phyloP scores from a whole-genome alignment of 1,140 invertebrate species.

The Arctopsyche grandis region DNA sequence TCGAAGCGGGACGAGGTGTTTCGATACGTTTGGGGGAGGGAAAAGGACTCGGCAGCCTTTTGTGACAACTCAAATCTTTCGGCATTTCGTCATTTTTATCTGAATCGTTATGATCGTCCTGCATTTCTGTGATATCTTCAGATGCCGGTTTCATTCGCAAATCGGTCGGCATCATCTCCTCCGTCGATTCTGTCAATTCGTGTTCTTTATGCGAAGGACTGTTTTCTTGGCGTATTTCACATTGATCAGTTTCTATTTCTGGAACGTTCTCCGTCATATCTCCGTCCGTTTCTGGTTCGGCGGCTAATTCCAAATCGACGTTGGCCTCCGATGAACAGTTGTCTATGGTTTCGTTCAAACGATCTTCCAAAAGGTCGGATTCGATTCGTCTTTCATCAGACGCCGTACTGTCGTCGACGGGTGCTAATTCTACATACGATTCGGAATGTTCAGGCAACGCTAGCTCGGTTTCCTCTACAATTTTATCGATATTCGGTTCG shows the following conservation, averaged over 20 bases:
- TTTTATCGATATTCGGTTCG: constrained; percentile 53
- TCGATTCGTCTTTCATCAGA: neutral
- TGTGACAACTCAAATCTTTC: constrained; percentile 68
- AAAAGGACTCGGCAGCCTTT: constrained; percentile 61
- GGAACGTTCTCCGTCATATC: neutral
- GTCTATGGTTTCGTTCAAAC: constrained; percentile 31
- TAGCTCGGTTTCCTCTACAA: constrained; percentile 53
- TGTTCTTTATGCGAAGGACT: constrained; percentile 55
- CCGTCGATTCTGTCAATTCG: constrained; percentile 50
- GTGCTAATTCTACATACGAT: neutral
- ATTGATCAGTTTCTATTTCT: constrained; percentile 47
- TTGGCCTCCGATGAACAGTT: constrained; percentile 9
- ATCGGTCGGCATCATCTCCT: constrained; percentile 64
- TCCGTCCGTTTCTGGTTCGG: neutral
- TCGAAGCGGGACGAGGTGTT: constrained; percentile 67
- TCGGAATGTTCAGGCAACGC: constrained; percentile 48
- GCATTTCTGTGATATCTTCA: constrained; percentile 58
- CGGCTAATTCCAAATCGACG: neutral
- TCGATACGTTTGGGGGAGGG: constrained; percentile 62
- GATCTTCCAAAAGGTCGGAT: neutral
- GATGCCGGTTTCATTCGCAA: constrained; percentile 60
- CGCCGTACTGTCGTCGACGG: neutral
- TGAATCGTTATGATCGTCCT: constrained; percentile 60
- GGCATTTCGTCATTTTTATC: constrained; percentile 67
- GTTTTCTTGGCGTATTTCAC: constrained; percentile 52